Base-by-base conservation (phyloP, 2,113 vertebrate genomes). In the Tragelaphus scriptus region DNA sequence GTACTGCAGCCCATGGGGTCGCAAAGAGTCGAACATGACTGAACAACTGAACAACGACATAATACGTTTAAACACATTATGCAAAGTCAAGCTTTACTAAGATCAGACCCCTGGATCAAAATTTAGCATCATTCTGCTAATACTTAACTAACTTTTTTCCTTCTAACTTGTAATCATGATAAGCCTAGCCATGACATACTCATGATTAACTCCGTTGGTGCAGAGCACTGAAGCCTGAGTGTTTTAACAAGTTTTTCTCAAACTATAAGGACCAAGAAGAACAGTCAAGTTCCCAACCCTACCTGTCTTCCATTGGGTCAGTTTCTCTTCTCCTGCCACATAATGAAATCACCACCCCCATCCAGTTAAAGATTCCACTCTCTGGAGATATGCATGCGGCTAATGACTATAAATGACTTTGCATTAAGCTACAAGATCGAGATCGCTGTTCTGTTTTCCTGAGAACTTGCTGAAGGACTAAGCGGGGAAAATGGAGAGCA, bases 161-260 rank as follows among this genome's bases (percentile, higher is more conserved):
- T 44, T 77, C 61, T 94, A 84, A 68, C 75, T 87, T 96, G 32
- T 91, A 88, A 95, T 97, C 81, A 71, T 92, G 59, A 14, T 25
- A 91, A 71, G 30, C 75, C 55, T 92, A 82, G 36, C 30, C 61
- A 25, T 51, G 26, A 3, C 7, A 15, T 85, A 4, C 88, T 59
- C 40, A 87, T 96, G 89, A 59, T 55, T 59, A 90, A 86, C 71
- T 65, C 25, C 68, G 49, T 53, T 59, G 85, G 40, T 75, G n/a
- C 30, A 80, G 40, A 17, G 13, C 6, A 2, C 32, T 32, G 32
- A 85, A 61, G 40, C 12, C 32, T n/a, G 28, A 51, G 56, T 7
- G 3, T 15, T 51, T 17, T 80, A 47, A 49, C 7, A 47, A 81
- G 28, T 17, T 23, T 8, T 81, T 85, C 89, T 94, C 30, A 63